A percentile compares a stretch with the other conserved stretches of the same genome.
phyloP scores from a whole-genome alignment of 2,888 invertebrate species.

The Pediacus dermestoides region DNA sequence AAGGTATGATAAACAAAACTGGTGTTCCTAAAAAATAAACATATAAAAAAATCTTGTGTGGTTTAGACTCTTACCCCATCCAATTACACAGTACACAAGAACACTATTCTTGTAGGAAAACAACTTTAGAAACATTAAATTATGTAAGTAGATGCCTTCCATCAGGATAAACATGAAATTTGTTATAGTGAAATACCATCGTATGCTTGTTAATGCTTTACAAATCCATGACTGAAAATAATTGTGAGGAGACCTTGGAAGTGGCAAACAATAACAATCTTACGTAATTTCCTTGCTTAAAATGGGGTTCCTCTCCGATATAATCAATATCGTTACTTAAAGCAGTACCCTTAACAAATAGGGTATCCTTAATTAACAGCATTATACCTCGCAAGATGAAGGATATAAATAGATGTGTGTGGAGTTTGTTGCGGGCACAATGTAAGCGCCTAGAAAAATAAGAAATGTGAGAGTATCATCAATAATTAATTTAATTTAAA shows the following conservation, averaged over 20 bases:
- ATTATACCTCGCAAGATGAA: slow-evolving; percentile 61
- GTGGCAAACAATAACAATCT: too few relatives aligned
- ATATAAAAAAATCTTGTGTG: too few relatives aligned
- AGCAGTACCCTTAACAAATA: slow-evolving; percentile 54
- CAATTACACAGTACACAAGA: slow-evolving; percentile 56
- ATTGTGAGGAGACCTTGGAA: too few relatives aligned
- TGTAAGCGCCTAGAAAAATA: slow-evolving; percentile 55
- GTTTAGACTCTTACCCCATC: slow-evolving; percentile 72
- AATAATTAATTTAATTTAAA: slow-evolving; percentile 1
- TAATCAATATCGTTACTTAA: slow-evolving; percentile 47
- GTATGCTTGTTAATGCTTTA: slow-evolving; percentile 58
- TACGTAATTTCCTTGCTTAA: background rate
- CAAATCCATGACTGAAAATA: slow-evolving; percentile 62
- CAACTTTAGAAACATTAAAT: slow-evolving; percentile 61
- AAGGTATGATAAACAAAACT: slow-evolving; percentile 55
- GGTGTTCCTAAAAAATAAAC: slow-evolving; percentile 52
- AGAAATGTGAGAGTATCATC: background rate
- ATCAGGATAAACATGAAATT: slow-evolving; percentile 68
- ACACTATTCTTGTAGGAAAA: slow-evolving; percentile 62
- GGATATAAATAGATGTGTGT: slow-evolving; percentile 63
- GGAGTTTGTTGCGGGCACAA: slow-evolving; percentile 63
- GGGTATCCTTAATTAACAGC: slow-evolving; percentile 56
- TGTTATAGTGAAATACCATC: slow-evolving; percentile 62
- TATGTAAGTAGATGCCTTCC: slow-evolving; percentile 68
- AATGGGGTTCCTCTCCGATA: slow-evolving; percentile 39